phyloP scores from a whole-genome alignment of 2,888 invertebrate genomes.

The Megaustenia siamemsis region DNA sequence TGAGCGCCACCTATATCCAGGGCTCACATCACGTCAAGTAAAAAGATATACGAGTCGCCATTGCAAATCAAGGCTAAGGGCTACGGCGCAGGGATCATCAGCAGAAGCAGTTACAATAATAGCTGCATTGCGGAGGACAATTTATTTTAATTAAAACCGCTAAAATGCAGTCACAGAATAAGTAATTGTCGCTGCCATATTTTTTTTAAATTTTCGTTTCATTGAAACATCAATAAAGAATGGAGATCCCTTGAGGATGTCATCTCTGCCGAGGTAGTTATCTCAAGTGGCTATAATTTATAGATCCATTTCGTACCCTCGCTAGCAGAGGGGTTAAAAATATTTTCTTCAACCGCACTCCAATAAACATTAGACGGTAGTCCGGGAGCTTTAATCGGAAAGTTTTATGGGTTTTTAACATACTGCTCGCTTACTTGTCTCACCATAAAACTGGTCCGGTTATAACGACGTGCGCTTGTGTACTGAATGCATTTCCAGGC shows the following conservation, averaged over 20 bases:
- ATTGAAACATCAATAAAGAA: too few relatives aligned
- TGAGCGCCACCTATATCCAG: too few relatives aligned
- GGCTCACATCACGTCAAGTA: too few relatives aligned
- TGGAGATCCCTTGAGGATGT: not conserved
- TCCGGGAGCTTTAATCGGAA: not conserved
- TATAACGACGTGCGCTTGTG: not conserved
- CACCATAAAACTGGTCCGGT: not conserved
- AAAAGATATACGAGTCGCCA: too few relatives aligned
- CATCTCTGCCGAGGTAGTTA: not conserved
- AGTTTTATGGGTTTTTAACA: slow-evolving; percentile 2
- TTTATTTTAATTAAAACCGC: not conserved
- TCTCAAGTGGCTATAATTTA: not conserved
- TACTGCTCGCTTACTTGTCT: slow-evolving; percentile 15
- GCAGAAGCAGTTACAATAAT: too few relatives aligned
- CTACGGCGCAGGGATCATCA: too few relatives aligned
- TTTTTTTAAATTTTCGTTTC: too few relatives aligned
- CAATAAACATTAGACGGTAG: not conserved
- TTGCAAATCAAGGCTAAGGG: too few relatives aligned
- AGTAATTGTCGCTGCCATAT: not conserved
- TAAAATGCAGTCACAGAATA: not conserved
- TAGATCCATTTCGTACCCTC: not conserved
- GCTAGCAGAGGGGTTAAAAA: not conserved
- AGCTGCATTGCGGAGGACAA: too few relatives aligned
- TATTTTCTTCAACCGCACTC: not conserved
- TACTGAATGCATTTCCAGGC: not conserved